Base-by-base conservation (phyloP, 1,140 invertebrate genomes). In the Aphaenogaster floridana region DNA sequence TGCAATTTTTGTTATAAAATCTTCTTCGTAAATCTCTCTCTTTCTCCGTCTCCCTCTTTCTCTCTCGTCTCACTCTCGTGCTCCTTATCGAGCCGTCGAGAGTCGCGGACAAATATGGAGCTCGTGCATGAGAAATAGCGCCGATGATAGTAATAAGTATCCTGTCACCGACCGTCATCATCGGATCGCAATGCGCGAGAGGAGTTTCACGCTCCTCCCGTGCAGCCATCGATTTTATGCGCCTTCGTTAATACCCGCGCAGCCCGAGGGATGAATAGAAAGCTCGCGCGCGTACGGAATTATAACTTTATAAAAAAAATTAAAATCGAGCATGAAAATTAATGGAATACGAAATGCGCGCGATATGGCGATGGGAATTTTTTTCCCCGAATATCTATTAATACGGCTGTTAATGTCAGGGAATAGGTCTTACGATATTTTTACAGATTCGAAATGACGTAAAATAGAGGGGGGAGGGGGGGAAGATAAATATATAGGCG, bases 91-190 rank as follows among this genome's bases (percentile, higher is more conserved):
- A 6, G 21, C 17, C 8, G 28, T 42, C 36, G 66, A 66, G 45
- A 57, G 21, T n/a, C 64, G 36, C 66, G 66, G 66, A 81, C 64
- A 71, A 71, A 81, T 81, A 81, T 81, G 66, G 79, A 81, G 39
- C 39, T 48, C 8, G 15, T 11, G 39, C 52, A 71, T 45, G 66
- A 81, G 79, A 81, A 81, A 81, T 59, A 36, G 4, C 48, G n/a
- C 8, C 79, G 79, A 71, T 57, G 21, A 57, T 45, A 81, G 50
- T 80, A 69, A 81, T 81, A 45, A 69, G 64, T 81, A 52, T 52
- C 48, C 61, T 21, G 59, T 81, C 66, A 69, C 50, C 63, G 50
- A 13, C 7, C 64, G 45, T 81, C 79, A 28, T 80, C 50, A 81
- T 71, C 39, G 39, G 39, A 57, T 81, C 45, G 77, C 77, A 66